Evolutionary conservation across 2,888 invertebrate species (phyloP).

Genomic region (Drosophila anomalata): DNA sequence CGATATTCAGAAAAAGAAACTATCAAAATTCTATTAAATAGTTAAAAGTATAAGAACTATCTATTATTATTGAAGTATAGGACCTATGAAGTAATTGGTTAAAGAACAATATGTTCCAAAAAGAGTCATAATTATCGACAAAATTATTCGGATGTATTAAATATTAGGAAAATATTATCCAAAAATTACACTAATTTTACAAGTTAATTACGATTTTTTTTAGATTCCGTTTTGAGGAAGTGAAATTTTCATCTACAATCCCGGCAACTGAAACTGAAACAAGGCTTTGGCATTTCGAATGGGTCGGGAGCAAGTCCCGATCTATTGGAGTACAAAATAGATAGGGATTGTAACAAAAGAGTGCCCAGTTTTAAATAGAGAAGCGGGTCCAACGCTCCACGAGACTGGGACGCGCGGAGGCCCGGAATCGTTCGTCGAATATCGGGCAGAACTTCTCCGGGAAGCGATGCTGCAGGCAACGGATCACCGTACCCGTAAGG

Average conservation of each 20-base stretch:
- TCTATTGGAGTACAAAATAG: neutral
- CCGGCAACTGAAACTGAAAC: neutral
- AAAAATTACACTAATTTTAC: neutral
- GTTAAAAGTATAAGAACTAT: neutral
- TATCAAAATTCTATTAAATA: neutral
- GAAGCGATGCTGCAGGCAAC: conserved; percentile 56
- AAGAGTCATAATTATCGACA: too few species aligned
- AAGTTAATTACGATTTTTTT: too few species aligned
- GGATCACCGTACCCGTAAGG: conserved; percentile 64
- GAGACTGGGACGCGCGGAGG: conserved; percentile 52
- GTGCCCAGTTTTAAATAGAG: conserved; percentile 44
- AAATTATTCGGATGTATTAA: too few species aligned
- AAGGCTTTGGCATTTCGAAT: neutral
- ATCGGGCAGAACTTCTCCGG: conserved; percentile 70
- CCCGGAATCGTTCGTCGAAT: conserved; percentile 59
- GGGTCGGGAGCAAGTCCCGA: neutral
- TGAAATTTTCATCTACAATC: neutral
- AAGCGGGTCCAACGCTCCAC: conserved; percentile 70
- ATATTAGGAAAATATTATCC: neutral
- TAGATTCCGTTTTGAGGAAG: too few species aligned
- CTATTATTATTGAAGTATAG: too few species aligned
- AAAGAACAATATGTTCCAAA: neutral
- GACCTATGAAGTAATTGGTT: too few species aligned
- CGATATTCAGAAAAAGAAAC: neutral
- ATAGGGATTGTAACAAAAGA: neutral